A percentile compares a stretch with the other conserved stretches of the same genome.
Evolutionary conservation across 2,113 vertebrate genomes (phyloP).

Genomic region (Ibidorhyncha struthersii): DNA sequence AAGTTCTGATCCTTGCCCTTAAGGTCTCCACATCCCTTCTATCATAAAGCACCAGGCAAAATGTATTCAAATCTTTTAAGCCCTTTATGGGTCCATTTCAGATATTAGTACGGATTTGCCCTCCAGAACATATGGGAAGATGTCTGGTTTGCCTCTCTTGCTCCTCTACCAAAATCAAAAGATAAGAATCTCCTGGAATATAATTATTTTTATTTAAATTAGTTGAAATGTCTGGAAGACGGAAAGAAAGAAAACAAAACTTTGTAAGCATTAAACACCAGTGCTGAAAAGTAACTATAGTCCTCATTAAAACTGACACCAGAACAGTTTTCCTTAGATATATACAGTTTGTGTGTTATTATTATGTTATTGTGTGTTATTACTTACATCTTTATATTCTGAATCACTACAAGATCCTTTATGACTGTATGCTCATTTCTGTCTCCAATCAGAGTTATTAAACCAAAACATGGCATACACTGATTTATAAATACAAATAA

Average conservation of each 20-base stretch:
- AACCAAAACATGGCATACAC: background rate
- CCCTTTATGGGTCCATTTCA: background rate
- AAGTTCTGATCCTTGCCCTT: background rate
- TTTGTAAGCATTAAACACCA: background rate
- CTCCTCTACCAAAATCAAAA: background rate
- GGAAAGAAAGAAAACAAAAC: background rate
- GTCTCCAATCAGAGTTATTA: conserved; percentile 5
- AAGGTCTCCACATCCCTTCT: background rate
- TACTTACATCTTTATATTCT: background rate
- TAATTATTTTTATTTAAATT: background rate
- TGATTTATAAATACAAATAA: background rate
- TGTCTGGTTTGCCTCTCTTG: background rate
- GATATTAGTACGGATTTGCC: background rate
- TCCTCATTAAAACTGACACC: conserved; percentile 11
- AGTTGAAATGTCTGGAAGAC: background rate
- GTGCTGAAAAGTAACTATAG: background rate
- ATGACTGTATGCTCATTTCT: background rate
- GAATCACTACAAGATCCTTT: background rate
- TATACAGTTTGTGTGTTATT: background rate
- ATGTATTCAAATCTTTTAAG: background rate
- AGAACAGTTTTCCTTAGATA: background rate
- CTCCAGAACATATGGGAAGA: background rate
- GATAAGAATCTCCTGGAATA: background rate
- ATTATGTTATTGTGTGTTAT: no score
- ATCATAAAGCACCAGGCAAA: background rate